A percentile compares a stretch with the other conserved stretches of the same genome.
Evolutionary conservation across 1,140 invertebrate species (phyloP).

Genomic region (Dreissena rostriformis): DNA sequence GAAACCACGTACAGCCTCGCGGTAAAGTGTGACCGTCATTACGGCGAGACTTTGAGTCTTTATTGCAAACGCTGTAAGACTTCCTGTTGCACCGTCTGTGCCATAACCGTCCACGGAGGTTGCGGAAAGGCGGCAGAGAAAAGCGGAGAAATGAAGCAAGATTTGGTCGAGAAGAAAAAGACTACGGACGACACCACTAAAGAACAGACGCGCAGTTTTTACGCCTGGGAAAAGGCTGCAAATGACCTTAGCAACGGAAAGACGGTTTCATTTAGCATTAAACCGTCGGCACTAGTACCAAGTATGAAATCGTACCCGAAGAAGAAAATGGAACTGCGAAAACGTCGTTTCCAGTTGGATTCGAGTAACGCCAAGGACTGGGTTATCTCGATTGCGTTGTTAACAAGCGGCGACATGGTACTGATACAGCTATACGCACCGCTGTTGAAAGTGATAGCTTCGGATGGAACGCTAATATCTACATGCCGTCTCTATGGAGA

Average conservation of each 20-base stretch:
- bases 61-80: slow-evolving; percentile 45
- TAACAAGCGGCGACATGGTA: slow-evolving; percentile 37
- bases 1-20: slow-evolving; percentile 20
- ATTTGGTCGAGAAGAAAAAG: neutral
- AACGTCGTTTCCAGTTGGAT: slow-evolving; percentile 12
- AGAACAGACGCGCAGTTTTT: neutral
- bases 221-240: slow-evolving; percentile 8
- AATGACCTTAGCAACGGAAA: neutral
- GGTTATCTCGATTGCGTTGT: slow-evolving; percentile 40
- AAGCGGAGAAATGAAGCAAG: neutral
- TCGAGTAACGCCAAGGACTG: slow-evolving; percentile 25
- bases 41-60: slow-evolving; percentile 27
- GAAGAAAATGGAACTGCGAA: slow-evolving; percentile 37
- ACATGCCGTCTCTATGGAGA: slow-evolving; percentile 13
- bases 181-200: neutral
- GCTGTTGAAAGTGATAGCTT: slow-evolving; percentile 27
- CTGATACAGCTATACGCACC: slow-evolving; percentile 33
- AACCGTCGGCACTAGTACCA: neutral
- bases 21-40: slow-evolving; percentile 38
- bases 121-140: slow-evolving; percentile 7
- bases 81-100: slow-evolving; percentile 46
- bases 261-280: slow-evolving; percentile 1
- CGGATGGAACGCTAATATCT: slow-evolving; percentile 16
- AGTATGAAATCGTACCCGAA: slow-evolving; percentile 7
- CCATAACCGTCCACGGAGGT: slow-evolving; percentile 9